phyloP scores from a whole-genome alignment of 2,888 invertebrate genomes.

The Ditylenchus weischeri region DNA sequence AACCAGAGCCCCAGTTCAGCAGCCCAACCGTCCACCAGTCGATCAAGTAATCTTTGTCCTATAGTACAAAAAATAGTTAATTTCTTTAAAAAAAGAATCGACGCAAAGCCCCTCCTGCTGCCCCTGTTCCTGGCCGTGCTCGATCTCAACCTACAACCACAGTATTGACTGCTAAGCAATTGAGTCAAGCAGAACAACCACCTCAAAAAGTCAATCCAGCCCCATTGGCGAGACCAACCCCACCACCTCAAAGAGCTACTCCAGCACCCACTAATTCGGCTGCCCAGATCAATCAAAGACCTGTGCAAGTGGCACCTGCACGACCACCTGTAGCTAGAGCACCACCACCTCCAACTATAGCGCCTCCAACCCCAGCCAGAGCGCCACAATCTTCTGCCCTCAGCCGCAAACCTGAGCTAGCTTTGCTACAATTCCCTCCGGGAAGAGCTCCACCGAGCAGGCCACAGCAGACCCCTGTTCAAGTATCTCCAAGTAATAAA shows the following conservation, averaged over 20 bases:
- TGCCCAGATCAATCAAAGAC: too few relatives aligned
- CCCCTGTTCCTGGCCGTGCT: neutral
- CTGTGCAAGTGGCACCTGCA: neutral
- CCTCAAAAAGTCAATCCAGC: neutral
- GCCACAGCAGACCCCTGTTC: too few relatives aligned
- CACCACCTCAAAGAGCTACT: neutral
- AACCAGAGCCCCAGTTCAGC: too few relatives aligned
- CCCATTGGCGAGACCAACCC: neutral
- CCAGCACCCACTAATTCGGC: neutral
- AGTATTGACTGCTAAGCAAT: neutral
- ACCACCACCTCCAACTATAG: neutral
- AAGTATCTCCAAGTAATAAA: too few relatives aligned
- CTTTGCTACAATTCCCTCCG: too few relatives aligned
- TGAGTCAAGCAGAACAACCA: neutral
- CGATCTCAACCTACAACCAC: neutral
- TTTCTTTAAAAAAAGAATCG: too few relatives aligned
- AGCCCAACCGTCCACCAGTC: too few relatives aligned
- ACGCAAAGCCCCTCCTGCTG: too few relatives aligned
- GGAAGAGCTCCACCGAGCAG: too few relatives aligned
- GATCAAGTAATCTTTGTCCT: too few relatives aligned
- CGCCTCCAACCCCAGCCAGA: neutral
- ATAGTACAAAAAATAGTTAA: too few relatives aligned
- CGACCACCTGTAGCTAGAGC: neutral
- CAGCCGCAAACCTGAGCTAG: too few relatives aligned
- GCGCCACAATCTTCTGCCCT: neutral